Conservation (phyloP, 2,888 invertebrate species). For the Pandemis heparana region DNA sequence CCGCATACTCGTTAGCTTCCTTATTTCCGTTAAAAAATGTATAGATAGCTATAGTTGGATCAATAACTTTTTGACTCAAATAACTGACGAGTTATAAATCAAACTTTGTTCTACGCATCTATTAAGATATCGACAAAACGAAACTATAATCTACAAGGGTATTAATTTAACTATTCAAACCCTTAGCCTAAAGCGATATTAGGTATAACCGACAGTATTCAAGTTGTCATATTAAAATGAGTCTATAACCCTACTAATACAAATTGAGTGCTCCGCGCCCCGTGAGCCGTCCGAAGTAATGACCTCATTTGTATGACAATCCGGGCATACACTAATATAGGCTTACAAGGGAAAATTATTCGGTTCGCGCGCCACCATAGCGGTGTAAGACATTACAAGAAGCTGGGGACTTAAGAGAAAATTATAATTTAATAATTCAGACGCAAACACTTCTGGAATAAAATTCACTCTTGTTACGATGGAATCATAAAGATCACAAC, state of each 20-base stretch:
- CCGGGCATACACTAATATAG: constrained; percentile 39
- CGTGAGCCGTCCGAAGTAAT: constrained; percentile 18
- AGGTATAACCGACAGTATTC: not conserved
- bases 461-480: not conserved
- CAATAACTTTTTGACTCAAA: too few species aligned
- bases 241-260: constrained; percentile 28
- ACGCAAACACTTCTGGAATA: not conserved
- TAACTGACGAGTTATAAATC: too few species aligned
- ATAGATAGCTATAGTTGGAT: too few species aligned
- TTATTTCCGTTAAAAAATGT: too few species aligned
- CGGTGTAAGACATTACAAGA: not conserved
- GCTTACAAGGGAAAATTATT: constrained; percentile 41
- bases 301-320: constrained; percentile 43
- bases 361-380: constrained; percentile 8
- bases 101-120: too few species aligned
- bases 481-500: not conserved
- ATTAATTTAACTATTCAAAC: not conserved
- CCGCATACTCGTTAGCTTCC: too few species aligned
- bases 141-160: too few species aligned
- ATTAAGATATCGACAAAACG: too few species aligned
- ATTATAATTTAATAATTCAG: constrained; percentile 8
- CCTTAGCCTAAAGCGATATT: not conserved
- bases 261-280: constrained; percentile 23
- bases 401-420: constrained; percentile 12
- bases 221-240: constrained; percentile 31